These are phyloP conservation scores for Clanis bilineata DNA, from an alignment of 2,888 invertebrate species.

Conservation along the genomic window DNA sequence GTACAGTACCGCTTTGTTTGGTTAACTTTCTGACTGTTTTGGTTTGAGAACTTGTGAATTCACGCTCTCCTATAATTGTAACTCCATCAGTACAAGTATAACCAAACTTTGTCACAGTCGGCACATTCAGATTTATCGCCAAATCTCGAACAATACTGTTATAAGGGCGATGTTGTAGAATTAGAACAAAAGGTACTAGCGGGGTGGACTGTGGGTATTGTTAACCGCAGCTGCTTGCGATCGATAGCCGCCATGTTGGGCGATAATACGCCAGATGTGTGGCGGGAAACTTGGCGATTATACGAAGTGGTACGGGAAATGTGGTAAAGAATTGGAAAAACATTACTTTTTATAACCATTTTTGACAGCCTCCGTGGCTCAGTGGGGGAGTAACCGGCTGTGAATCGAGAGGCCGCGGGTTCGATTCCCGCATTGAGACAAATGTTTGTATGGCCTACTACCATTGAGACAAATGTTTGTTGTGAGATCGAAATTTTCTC, in stretches of 20 bases:
- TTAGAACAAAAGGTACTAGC: conserved; percentile 13
- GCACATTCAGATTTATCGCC: neutral
- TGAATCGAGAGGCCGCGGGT: no score
- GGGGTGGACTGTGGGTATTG: conserved; percentile 30
- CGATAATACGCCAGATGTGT: conserved; percentile 9
- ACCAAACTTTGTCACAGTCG: neutral
- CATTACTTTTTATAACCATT: no score
- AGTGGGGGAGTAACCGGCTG: no score
- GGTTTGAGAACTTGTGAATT: no score
- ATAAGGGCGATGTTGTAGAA: conserved; percentile 6
- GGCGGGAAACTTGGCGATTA: neutral
- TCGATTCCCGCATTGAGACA: no score
- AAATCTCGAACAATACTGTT: conserved; percentile 3
- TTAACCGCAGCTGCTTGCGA: conserved; percentile 46
- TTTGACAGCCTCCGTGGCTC: no score
- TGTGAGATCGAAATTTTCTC: no score
- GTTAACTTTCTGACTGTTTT: no score
- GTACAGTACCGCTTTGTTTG: no score
- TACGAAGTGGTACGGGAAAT: neutral
- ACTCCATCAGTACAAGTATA: neutral
- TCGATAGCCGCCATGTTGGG: conserved; percentile 27
- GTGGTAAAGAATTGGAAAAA: neutral
- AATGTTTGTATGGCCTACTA: no score
- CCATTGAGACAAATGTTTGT: no score
- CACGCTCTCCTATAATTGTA: no score